Base-by-base conservation (phyloP, 2,113 vertebrate genomes). In the Eonycteris spelaea region DNA sequence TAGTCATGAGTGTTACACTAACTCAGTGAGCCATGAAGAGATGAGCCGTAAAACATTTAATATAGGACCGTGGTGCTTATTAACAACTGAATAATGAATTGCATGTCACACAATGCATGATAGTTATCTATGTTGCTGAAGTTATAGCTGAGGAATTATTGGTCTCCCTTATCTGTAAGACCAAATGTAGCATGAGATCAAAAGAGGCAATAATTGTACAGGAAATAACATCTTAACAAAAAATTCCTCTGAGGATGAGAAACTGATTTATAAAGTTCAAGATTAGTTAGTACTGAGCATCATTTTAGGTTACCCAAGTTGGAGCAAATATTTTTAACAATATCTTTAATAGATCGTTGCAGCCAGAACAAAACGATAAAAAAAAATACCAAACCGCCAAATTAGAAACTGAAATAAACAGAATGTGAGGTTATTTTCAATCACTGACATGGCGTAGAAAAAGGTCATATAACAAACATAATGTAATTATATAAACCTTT, bases 141-240 rank as follows among this genome's bases (percentile, higher is more conserved):
- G 97, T 98, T 98, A 98, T 96, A 98, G 97, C 97, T 97, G 91
- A 79, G 38, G 97, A 98, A 96, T 98, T 99, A 98, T 97, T 98
- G 96, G 97, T 84, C 95, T 98, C 38, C 28, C 97, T 98, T 98
- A 98, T 98, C 98, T 98, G 84, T 97, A 98, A 97, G 95, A 89
- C 59, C 86, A 95, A 97, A 97, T 94, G 96, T 74, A 96, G 93
- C 48, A 12, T 77, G 95, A 98, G 98, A 98, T 99, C 98, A 99
- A 98, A 99, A 98, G 95, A 98, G 28, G 85, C 93, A 98, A 98
- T 98, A 98, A 98, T 95, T 97, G 95, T 95, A 43, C 95, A 98
- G 98, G 98, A 98, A 98, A 97, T 85, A 97, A 97, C 97, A 97
- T 96, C 94, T 94, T 33, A 38, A 28, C 97, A 95, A 95, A 95